Conservation (phyloP, 2,888 invertebrate genomes). For the Nineta flava region DNA sequence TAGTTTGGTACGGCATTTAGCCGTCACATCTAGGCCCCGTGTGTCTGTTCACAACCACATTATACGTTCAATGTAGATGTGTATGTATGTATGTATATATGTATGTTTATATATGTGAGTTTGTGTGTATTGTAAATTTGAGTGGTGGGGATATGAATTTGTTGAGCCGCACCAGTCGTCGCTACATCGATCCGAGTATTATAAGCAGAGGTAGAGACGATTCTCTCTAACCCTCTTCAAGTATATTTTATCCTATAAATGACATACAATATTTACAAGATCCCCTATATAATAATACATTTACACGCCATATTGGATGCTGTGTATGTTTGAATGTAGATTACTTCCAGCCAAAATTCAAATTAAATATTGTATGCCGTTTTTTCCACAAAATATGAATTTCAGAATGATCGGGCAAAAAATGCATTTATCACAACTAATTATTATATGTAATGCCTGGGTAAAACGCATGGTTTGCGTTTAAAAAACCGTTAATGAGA, state of each 20-base stretch:
- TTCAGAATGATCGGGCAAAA: no score
- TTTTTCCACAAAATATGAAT: no score
- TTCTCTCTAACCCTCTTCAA: not conserved
- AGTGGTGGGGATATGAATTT: not conserved
- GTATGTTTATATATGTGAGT: not conserved
- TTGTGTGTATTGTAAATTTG: not conserved
- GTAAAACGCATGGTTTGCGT: no score
- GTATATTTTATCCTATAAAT: not conserved
- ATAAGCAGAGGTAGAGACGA: not conserved
- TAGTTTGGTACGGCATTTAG: no score
- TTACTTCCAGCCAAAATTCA: no score
- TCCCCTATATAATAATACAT: not conserved
- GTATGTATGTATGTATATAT: not conserved
- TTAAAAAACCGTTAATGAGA: no score
- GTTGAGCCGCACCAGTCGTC: not conserved
- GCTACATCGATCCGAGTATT: not conserved
- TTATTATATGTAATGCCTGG: no score
- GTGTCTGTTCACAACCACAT: not conserved
- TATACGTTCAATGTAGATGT: no score
- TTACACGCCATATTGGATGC: constrained; percentile 1
- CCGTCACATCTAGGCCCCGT: not conserved
- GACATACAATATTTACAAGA: not conserved
- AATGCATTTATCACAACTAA: no score
- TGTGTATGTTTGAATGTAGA: not conserved
- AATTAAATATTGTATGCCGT: no score